phyloP scores from a whole-genome alignment of 1,140 invertebrate species.

The Dendrolimus kikuchii region DNA sequence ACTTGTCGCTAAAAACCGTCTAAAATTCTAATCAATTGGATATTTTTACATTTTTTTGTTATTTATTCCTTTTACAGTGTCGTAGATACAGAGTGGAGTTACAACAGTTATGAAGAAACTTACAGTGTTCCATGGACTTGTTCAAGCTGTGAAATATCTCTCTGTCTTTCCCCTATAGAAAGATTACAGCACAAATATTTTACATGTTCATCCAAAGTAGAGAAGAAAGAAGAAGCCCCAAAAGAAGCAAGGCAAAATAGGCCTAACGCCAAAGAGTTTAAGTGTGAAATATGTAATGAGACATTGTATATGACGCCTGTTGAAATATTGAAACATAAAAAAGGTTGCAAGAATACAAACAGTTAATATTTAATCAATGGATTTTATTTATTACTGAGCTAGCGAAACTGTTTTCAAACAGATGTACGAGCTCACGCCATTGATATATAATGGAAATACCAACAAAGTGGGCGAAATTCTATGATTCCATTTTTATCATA shows the following conservation, averaged over 20 bases:
- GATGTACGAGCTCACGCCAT: too few relatives aligned
- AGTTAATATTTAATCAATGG: constrained; percentile 3
- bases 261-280: constrained; percentile 79
- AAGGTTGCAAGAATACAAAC: constrained; percentile 68
- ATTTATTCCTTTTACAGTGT: constrained; percentile 61
- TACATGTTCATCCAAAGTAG: constrained; percentile 45
- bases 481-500: too few relatives aligned
- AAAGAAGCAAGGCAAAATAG: constrained; percentile 61
- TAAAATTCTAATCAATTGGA: too few relatives aligned
- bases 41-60: neutral
- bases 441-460: too few relatives aligned
- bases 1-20: too few relatives aligned
- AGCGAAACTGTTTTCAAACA: constrained; percentile 4
- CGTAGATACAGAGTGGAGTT: constrained; percentile 75
- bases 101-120: constrained; percentile 71
- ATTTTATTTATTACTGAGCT: constrained; percentile 9
- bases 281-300: constrained; percentile 81
- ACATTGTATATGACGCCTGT: constrained; percentile 82
- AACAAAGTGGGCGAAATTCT: too few relatives aligned
- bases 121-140: constrained; percentile 74
- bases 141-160: constrained; percentile 64
- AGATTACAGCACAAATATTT: constrained; percentile 71
- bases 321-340: constrained; percentile 84
- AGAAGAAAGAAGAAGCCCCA: constrained; percentile 37
- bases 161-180: constrained; percentile 72